A percentile compares a stretch with the other conserved stretches of the same genome.
Conservation (phyloP, 2,113 vertebrate species). For the Microcebus tavaratra region DNA sequence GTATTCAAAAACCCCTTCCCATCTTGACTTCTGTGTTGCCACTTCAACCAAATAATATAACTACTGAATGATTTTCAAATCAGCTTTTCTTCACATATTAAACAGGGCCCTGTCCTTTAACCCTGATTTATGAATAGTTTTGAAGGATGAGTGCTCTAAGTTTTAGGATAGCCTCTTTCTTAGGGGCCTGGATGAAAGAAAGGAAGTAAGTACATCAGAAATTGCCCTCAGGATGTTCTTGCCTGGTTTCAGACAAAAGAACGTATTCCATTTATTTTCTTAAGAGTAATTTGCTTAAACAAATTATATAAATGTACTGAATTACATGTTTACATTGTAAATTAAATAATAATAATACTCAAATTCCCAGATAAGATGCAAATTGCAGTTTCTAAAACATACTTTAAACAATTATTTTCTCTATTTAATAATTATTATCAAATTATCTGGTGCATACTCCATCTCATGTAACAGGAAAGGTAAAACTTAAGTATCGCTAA, state of each 20-base stretch:
- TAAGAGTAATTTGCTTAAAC: constrained; percentile 79
- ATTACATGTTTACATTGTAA: constrained; percentile 78
- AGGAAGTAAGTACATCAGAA: constrained; percentile 3
- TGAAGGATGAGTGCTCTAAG: background rate
- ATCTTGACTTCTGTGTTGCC: background rate
- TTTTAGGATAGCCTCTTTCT: background rate
- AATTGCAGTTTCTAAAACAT: constrained; percentile 73
- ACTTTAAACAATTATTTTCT: constrained; percentile 74
- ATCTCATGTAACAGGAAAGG: constrained; percentile 36
- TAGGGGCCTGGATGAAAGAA: constrained; percentile 50
- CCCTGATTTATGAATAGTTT: background rate
- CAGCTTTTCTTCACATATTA: background rate
- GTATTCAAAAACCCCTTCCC: background rate
- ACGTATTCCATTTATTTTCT: constrained; percentile 72
- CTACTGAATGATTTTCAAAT: background rate
- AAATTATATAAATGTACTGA: constrained; percentile 76
- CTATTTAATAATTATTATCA: constrained; percentile 74
- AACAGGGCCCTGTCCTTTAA: background rate
- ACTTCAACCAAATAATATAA: background rate
- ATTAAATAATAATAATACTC: constrained; percentile 77
- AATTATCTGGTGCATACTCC: constrained; percentile 53
- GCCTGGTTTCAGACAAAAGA: constrained; percentile 78
- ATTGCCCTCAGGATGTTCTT: constrained; percentile 63
- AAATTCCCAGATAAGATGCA: constrained; percentile 73
- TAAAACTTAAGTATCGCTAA: constrained; percentile 19